Evolutionary conservation across 2,797 vertebrate species (phyloP), one percentile per base, ranked within the genome.

Genomic region (Balearica regulorum): DNA sequence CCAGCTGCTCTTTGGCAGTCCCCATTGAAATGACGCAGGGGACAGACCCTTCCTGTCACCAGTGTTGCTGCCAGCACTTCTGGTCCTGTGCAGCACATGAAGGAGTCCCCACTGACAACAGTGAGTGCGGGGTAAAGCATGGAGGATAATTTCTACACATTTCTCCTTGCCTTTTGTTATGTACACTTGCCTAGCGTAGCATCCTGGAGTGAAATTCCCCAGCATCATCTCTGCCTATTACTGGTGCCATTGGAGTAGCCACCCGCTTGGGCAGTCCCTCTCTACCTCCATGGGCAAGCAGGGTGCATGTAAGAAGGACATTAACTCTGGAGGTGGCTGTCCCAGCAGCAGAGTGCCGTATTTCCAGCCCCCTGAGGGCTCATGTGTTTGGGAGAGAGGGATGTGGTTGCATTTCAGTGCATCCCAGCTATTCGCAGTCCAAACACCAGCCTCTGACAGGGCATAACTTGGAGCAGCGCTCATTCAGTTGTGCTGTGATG

Each of bases 281-380:
- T 51, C 21, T 35, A 33, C 26, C 13, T 69, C 41, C 0, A 0
- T 12, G 33, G 51, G 41, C 21, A 66, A 61, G 37, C 2, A 2
- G 8, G 35, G 9, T 29, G 24, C 0, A 0, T 44, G 46, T 41
- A 73, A 48, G 53, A 54, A 58, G 13, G 35, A 13, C 58, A 22
- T 28, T 25, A 83, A 69, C 10, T 6, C 51, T 48, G 39, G 39
- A 43, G 14, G 16, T 25, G 31, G 8, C 26, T 46, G 54, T 39
- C 37, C 10, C n/a, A 37, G 48, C 29, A 28, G 9, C 26, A 69
- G 37, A 46, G 19, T 39, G 12, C 24, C 8, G 5, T 39, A 25
- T 46, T 68, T 80, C 29, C 84, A 83, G 13, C 20, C 11, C 13
- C 35, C 31, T 65, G 48, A 49, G 20, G 26, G 17, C 16, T 70